These are phyloP conservation scores for Sebastes itinus DNA, from an alignment of 2,797 vertebrate species.

Conservation along the genomic window DNA sequence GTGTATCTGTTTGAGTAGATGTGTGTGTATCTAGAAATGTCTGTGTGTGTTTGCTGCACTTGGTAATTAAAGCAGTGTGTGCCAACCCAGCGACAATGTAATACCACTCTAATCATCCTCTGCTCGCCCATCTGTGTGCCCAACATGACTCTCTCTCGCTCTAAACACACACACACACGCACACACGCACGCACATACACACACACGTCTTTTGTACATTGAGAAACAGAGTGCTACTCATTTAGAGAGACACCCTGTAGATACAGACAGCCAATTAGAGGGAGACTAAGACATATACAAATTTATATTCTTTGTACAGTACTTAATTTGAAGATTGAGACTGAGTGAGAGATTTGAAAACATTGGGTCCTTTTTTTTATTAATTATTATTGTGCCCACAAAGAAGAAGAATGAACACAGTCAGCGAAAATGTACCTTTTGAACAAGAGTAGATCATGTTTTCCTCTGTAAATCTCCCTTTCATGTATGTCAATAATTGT, in stretches of 20 bases:
- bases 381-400: background rate
- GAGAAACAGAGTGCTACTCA: background rate
- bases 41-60: conserved; percentile 56
- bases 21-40: conserved; percentile 26
- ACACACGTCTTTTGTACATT: conserved; percentile 14
- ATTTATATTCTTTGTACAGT: background rate
- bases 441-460: background rate
- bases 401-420: background rate
- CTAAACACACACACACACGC: conserved; percentile 4
- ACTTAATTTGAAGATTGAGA: background rate
- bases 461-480: background rate
- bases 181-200: conserved; percentile 7
- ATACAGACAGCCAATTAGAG: conserved; percentile 11
- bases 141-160: conserved; percentile 38
- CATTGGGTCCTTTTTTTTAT: background rate
- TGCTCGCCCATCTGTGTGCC: conserved; percentile 72
- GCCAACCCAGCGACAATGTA: conserved; percentile 70
- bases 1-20: conserved; percentile 24
- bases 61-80: conserved; percentile 63
- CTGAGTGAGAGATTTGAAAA: background rate
- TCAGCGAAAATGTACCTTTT: background rate
- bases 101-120: conserved; percentile 77
- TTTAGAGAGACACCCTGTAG: background rate
- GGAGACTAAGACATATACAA: background rate
- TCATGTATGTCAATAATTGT: background rate